Conservation (phyloP, 2,797 vertebrate species). For the Nannoperca obscura region DNA sequence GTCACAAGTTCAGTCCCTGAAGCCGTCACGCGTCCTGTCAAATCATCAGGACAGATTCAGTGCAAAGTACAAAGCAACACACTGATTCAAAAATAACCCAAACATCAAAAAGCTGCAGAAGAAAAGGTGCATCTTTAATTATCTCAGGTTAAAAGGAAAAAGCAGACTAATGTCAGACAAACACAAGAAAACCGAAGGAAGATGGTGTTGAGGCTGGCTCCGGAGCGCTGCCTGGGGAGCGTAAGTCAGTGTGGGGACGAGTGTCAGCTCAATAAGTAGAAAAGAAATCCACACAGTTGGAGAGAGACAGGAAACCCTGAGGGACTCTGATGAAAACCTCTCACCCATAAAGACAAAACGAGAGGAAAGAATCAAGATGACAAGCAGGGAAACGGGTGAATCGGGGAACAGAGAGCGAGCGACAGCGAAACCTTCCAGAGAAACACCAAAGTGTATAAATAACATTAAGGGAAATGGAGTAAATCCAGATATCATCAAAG, state of each 20-base stretch:
- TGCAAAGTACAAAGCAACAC: not conserved
- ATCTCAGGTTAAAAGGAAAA: slow-evolving; percentile 33
- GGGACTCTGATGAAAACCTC: slow-evolving; percentile 60
- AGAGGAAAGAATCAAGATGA: slow-evolving; percentile 47
- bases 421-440: slow-evolving; percentile 45
- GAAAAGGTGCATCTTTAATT: slow-evolving; percentile 28
- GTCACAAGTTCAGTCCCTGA: not conserved
- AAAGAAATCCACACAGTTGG: slow-evolving; percentile 35
- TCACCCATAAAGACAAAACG: slow-evolving; percentile 47
- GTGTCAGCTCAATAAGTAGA: slow-evolving; percentile 45
- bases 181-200: slow-evolving; percentile 2
- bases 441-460: slow-evolving; percentile 57
- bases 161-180: slow-evolving; percentile 16
- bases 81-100: slow-evolving; percentile 42
- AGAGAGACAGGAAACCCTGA: slow-evolving; percentile 58
- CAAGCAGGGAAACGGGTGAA: slow-evolving; percentile 38
- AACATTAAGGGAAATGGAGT: slow-evolving; percentile 32
- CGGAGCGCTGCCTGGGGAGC: slow-evolving; percentile 32
- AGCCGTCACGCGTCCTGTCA: not conserved
- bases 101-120: slow-evolving; percentile 15
- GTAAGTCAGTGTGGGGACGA: slow-evolving; percentile 44
- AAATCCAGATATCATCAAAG: slow-evolving; percentile 26
- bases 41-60: not conserved
- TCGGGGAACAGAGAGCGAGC: slow-evolving; percentile 36
- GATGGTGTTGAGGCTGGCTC: slow-evolving; percentile 23